Evolutionary conservation across 2,888 invertebrate genomes (phyloP).

Genomic region (Heterodera filipjevi): DNA sequence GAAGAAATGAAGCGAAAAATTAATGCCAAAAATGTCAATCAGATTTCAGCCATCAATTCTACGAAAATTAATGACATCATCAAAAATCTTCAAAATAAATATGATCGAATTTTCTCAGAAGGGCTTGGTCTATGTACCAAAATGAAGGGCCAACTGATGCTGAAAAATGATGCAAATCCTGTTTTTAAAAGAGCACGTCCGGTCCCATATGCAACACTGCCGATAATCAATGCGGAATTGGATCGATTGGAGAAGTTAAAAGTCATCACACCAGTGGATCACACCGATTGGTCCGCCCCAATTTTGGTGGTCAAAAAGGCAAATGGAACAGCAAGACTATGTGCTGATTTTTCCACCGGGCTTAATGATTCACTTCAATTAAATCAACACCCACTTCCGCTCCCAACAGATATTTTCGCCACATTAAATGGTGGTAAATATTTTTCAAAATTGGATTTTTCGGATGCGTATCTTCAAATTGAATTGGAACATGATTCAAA

Average conservation of each 20-base stretch:
- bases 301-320: too few species aligned
- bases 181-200: constrained; percentile 2
- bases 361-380: constrained; percentile 43
- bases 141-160: too few species aligned
- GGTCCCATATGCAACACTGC: not conserved
- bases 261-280: too few species aligned
- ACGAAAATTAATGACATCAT: not conserved
- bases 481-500: constrained; percentile 40
- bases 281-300: constrained; percentile 47
- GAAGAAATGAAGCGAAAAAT: not conserved
- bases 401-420: too few species aligned
- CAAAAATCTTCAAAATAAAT: not conserved
- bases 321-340: too few species aligned
- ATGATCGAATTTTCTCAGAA: not conserved
- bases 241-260: constrained; percentile 36
- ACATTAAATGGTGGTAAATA: constrained; percentile 43
- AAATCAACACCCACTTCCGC: constrained; percentile 46
- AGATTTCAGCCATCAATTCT: not conserved
- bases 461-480: constrained; percentile 51
- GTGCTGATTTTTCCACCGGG: constrained; percentile 49
- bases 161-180: constrained; percentile 3
- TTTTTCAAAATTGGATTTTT: constrained; percentile 48
- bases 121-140: constrained; percentile 14
- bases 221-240: constrained; percentile 34
- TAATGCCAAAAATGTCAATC: not conserved